Base-by-base conservation (phyloP, 2,888 invertebrate species). In the Conchocele bisecta region DNA sequence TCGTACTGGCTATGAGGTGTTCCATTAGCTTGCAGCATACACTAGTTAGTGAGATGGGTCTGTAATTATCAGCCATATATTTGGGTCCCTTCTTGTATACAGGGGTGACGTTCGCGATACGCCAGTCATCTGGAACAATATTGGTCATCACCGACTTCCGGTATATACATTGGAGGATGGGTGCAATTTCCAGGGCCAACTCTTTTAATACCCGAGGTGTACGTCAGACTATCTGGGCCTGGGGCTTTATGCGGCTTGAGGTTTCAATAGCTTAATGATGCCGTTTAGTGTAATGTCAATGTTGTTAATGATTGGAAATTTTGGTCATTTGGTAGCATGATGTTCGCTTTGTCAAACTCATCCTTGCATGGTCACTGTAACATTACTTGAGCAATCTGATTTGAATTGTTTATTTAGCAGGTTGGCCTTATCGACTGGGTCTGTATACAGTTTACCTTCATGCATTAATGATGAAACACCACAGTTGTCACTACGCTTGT, bases 21-120 rank as follows among this genome's bases (percentile, higher is more conserved):
- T 56, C 56, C 56, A 64, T 64, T 9, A 57, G 26, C 17, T 64
- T 63, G 37, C 63, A 65, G 39, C 56, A 65, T n/a, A 57, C 50
- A 37, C 44, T 54, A 17, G 58, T 58, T 3, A 58, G 66, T 11
- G 64, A 64, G 3, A 64, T 64, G 15, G 70, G 70, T 6, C 67
- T 13, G 39, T 68, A 56, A 39, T 67, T 67, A 11, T 53, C 44
- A 4, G 67, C 46, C 31, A 42, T 53, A 37, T 67, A 60, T 20
- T 28, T 33, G 31, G 46, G 53, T 3, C 60, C 59, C 15, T 59
- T 67, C 37, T 67, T 59, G 46, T 37, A 59, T 9, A 44, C 46
- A 13, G 58, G 65, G 5, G 58, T 20, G 1, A 57, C 59, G 28
- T 65, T 39, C 4, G 66, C 66, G 15, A 15, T 61, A 5, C 41